Evolutionary conservation across 2,888 invertebrate species (phyloP).

Genomic region (Xestia sexstrigata): DNA sequence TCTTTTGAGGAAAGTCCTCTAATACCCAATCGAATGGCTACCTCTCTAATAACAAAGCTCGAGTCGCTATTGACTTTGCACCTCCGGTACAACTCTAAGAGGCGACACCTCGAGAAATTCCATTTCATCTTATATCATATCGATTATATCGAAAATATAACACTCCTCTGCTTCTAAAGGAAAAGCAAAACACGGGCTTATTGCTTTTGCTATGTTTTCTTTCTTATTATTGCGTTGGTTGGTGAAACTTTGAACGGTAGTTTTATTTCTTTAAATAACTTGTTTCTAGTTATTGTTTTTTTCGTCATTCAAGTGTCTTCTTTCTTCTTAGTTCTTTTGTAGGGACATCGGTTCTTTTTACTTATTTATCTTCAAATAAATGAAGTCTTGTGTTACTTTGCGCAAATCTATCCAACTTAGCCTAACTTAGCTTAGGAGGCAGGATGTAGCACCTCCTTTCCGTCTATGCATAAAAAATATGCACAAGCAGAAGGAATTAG

Average conservation of each 20-base stretch:
- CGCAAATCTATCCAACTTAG: background rate
- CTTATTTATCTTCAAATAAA: background rate
- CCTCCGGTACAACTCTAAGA: conserved; percentile 56
- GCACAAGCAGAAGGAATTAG: background rate
- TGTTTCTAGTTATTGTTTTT: background rate
- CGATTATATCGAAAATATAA: conserved; percentile 60
- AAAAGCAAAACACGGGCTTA: conserved; percentile 41
- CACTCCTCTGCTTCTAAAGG: conserved; percentile 21
- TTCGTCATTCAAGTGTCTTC: background rate
- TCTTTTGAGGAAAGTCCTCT: background rate
- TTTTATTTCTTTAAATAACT: conserved; percentile 4
- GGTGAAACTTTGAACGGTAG: background rate
- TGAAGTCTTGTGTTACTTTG: background rate
- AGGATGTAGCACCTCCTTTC: background rate
- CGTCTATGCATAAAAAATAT: background rate
- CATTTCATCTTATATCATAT: conserved; percentile 64
- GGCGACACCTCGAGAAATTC: conserved; percentile 65
- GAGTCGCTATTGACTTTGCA: conserved; percentile 66
- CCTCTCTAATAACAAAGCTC: conserved; percentile 61
- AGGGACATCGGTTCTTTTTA: background rate
- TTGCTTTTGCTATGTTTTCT: conserved; percentile 38
- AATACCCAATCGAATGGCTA: conserved; percentile 22
- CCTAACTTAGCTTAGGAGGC: background rate
- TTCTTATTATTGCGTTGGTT: conserved; percentile 13
- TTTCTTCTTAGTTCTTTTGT: background rate